Evolutionary conservation across 2,797 vertebrate species (phyloP), one percentile per base, ranked within the genome.

Genomic region (Pyrocephalus nanus): DNA sequence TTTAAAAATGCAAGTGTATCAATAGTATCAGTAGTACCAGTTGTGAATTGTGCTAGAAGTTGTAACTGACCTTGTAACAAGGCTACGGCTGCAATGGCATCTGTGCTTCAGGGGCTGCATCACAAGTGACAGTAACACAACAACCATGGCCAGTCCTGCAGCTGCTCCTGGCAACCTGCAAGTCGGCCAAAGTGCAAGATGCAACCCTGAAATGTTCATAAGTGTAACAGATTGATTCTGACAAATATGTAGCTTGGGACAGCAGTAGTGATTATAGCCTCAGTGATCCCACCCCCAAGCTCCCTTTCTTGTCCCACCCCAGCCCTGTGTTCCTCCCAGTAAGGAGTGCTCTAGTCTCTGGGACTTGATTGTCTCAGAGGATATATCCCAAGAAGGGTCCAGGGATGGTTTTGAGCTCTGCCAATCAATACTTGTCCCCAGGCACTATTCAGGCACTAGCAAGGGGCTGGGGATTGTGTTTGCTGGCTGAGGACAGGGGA

Each of bases 71-170:
- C 7, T 48, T 58, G 32, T 10, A 14, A 40, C 0, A 2, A 90
- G 21, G 20, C 32, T 18, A 11, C 16, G 47, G 45, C 32, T 69
- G 9, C 29, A 20, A 5, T 9, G 32, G 13, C 21, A 14, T 7
- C 20, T 23, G 7, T 34, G 7, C 29, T 40, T 14, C 7, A 47
- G 20, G 18, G 64, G n/a, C 8, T 87, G 38, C 58, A 16, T 29
- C 22, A 36, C 21, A 21, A 0, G 1, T 18, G n/a, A 9, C 16
- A 9, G 23, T 8, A 48, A 12, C 62, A 5, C 14, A 6, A 4
- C 36, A 36, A 54, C 57, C 25, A 5, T 0, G 16, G 57, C 29
- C 51, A 38, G 20, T 27, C 7, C 5, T 38, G 58, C 34, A 75
- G 69, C 38, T 0, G 0, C n/a, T 65, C 50, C 70, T 65, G 62